phyloP scores from a whole-genome alignment of 2,797 vertebrate genomes.

The Phoeniculus purpureus region DNA sequence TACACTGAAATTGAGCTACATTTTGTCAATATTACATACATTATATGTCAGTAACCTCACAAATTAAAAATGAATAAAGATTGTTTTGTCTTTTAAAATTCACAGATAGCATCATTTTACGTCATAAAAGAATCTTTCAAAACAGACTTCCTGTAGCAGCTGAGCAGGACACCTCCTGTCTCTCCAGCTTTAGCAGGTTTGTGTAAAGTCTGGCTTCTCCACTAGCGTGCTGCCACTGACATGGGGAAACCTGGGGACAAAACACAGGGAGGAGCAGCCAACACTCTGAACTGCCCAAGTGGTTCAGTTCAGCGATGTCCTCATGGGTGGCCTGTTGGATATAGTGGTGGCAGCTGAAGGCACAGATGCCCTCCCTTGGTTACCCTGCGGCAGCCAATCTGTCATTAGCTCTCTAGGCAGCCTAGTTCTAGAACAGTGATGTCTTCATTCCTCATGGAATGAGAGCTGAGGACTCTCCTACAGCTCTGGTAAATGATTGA shows the following conservation, averaged over 20 bases:
- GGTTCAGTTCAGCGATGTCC: fast-evolving
- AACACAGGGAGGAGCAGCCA: background rate
- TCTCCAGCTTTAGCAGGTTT: background rate
- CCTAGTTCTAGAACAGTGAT: background rate
- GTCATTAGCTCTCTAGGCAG: background rate
- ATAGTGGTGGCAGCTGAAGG: background rate
- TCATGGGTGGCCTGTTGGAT: background rate
- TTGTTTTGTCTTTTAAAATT: background rate
- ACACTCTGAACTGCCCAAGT: background rate
- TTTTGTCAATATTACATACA: background rate
- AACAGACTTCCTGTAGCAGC: background rate
- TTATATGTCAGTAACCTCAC: background rate
- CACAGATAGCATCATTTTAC: fast-evolving
- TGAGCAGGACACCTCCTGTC: background rate
- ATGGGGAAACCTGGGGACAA: background rate
- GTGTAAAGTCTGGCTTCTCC: background rate
- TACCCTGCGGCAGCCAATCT: fast-evolving
- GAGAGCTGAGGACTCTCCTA: background rate
- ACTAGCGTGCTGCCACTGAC: background rate
- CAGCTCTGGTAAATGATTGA: background rate
- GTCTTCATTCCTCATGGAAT: background rate
- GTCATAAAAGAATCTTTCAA: background rate
- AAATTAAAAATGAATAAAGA: background rate
- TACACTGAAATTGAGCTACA: constrained; percentile 5
- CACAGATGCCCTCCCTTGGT: background rate